Percentiles rank a stretch among this genome's conserved stretches.
These are phyloP conservation scores for Drosophila vallismaia DNA, from an alignment of 2,888 invertebrate genomes.

Conservation along the genomic window DNA sequence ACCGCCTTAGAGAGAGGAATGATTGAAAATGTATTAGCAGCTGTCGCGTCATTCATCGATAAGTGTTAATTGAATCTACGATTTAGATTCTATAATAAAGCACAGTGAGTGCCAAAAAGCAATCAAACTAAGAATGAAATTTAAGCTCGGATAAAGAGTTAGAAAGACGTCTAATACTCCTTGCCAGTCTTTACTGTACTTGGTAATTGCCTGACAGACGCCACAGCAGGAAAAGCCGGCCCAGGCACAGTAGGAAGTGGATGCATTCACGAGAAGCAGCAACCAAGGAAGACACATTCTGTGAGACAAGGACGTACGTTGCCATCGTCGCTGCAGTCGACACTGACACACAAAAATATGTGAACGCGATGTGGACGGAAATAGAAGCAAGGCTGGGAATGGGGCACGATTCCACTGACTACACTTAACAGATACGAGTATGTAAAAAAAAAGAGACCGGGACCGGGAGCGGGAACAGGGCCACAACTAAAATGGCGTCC, in stretches of 20 bases:
- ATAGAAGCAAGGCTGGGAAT: conserved; percentile 50
- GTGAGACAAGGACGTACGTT: conserved; percentile 69
- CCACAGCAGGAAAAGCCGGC: conserved; percentile 26
- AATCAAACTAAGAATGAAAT: neutral
- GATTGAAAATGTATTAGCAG: conserved; percentile 38
- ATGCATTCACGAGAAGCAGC: conserved; percentile 17
- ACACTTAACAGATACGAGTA: neutral
- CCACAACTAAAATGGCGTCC: conserved; percentile 66
- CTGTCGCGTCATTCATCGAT: conserved; percentile 24
- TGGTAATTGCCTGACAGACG: conserved; percentile 37
- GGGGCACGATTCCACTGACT: neutral
- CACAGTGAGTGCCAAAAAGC: neutral
- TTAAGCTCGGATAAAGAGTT: neutral
- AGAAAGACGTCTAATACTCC: no score
- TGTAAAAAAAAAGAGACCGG: neutral
- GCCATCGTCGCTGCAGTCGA: conserved; percentile 44
- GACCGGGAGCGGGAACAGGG: conserved; percentile 1
- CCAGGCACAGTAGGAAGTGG: conserved; percentile 42
- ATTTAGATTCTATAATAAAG: neutral
- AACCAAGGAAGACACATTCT: conserved; percentile 21
- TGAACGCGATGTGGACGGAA: conserved; percentile 41
- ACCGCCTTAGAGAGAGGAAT: conserved; percentile 7
- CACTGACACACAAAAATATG: conserved; percentile 64
- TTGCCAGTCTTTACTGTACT: conserved; percentile 3
- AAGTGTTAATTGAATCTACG: conserved; percentile 22